A percentile compares a stretch with the other conserved stretches of the same genome.
phyloP scores from a whole-genome alignment of 2,888 invertebrate genomes.

The Stratiomys singularior region DNA sequence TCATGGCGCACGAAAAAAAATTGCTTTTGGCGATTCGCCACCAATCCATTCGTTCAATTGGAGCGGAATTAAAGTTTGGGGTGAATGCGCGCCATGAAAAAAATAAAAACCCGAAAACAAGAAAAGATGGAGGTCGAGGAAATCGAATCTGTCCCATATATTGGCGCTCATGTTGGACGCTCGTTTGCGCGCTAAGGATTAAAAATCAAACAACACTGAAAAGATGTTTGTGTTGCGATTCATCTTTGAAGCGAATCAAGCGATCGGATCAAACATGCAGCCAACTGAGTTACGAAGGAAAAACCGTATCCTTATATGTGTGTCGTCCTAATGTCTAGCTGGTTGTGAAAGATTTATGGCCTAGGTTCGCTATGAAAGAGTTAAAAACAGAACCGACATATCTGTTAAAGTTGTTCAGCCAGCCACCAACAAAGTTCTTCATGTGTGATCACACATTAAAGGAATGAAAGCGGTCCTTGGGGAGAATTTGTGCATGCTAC shows the following conservation, averaged over 20 bases:
- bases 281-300: background rate
- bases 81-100: background rate
- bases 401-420: background rate
- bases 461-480: background rate
- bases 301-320: constrained; percentile 41
- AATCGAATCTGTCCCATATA: constrained; percentile 11
- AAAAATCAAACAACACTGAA: background rate
- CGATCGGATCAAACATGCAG: constrained; percentile 2
- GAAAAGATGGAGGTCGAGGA: background rate
- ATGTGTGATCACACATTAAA: background rate
- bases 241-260: background rate
- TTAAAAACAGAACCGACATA: constrained; percentile 16
- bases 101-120: background rate
- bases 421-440: background rate
- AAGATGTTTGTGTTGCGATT: constrained; percentile 1
- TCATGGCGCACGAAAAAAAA: background rate
- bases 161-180: background rate
- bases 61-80: background rate
- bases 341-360: constrained; percentile 50
- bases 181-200: background rate
- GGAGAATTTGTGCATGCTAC: background rate
- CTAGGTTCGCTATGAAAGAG: constrained; percentile 35
- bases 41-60: background rate
- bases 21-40: background rate
- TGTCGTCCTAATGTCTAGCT: constrained; percentile 51